Evolutionary conservation across 2,888 invertebrate genomes (phyloP), one percentile per base, ranked within the genome.

Genomic region (Lydus trimaculatus): DNA sequence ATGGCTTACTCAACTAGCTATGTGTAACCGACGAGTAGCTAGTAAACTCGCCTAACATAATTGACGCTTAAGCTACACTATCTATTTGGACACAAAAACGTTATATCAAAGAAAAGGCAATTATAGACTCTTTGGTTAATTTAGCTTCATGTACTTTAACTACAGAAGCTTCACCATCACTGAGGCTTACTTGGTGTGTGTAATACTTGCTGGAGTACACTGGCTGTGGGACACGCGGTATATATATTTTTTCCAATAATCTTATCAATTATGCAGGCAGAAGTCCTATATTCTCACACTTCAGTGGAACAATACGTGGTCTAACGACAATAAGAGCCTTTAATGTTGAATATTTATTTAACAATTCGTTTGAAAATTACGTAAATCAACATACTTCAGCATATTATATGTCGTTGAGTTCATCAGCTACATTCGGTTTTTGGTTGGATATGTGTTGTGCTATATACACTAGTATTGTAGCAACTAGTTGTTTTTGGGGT

Each of bases 261-360:
- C n/a, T 52, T 48, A 15, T 48, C 25, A 64, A 20, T 69, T 33
- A 81, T 78, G 36, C 82, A 94, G 94, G 92, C 64, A 89, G 93
- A 62, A 93, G 93, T 80, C 94, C 95, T 0, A 90, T 95, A 0
- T 94, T 92, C 82, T 90, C 91, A 0, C 91, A 94, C 76, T 86
- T 94, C 43, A 92, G 90, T 77, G 91, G 93, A 61, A 91, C 92
- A 0, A 86, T 95, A 31, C 91, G 92, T 82, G 95, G 95, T 0
- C 83, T 95, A 1, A 88, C 91, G 11, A 94, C 94, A 0, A 92
- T 95, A 28, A 87, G 94, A 75, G 92, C 94, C 0, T 91, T 91
- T 75, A 86, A 88, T 68, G 91, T 91, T 0, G 89, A 92, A 81
- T 84, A 87, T 23, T 87, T 89, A 4, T 87, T 94, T 63, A 87